Base-by-base conservation (phyloP, 2,113 vertebrate genomes). In the Pseudopipra pipra region DNA sequence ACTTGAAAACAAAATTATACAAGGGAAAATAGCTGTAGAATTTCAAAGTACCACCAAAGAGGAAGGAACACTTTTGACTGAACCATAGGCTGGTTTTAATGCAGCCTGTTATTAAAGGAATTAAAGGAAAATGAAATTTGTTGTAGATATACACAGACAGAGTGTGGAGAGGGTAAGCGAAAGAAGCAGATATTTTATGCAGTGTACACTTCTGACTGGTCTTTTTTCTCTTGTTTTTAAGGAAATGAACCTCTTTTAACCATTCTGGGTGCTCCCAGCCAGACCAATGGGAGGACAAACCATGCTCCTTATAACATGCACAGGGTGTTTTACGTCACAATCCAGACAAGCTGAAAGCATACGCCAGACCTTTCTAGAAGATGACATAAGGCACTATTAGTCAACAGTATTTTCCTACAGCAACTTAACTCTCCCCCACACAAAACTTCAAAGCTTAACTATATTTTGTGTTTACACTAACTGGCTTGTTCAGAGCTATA, bases 71-170 rank as follows among this genome's bases (percentile, higher is more conserved):
- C 9, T 67, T 89, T n/a, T 77, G 8, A 8, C 9, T 55, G 9
- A 82, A 78, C 21, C 5, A 33, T 0, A 71, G 23, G 12, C 39
- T 31, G 28, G 30, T 31, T 55, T 55, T 55, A 55, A 55, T 12
- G 10, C 30, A 55, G 7, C 54, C 54, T 55, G 54, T 12, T 55
- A 55, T 31, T 55, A 55, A 41, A 41, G 12, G 20, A 79, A 80
- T 27, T 18, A 76, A 68, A 74, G 13, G 31, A 66, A 87, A 90
- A 71, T 18, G 0, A 39, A 70, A 66, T 62, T 62, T 84, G 3
- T 37, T 70, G 51, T 51, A 80, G 31, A 16, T 0, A 0, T 11
- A 65, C 14, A 66, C 0, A 1, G 17, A 52, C 8, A 41, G 2
- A 62, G 5, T 17, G 30, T 33, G 10, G 12, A 66, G 27, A 44